phyloP scores from a whole-genome alignment of 64 coral and sea anemone genomes.

The Acropora tenuis region DNA sequence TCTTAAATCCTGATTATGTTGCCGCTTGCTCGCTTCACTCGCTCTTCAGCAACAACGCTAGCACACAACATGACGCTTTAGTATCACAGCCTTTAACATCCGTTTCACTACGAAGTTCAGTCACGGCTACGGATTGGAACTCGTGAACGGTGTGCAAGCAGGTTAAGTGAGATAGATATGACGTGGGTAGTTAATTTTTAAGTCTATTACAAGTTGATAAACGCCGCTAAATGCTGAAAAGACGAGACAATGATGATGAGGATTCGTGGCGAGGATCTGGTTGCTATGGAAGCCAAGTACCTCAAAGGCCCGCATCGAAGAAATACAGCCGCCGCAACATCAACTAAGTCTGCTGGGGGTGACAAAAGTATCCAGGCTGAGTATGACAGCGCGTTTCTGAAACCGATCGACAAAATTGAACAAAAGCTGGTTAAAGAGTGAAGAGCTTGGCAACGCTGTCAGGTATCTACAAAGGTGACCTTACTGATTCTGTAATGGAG shows the following conservation, averaged over 20 bases:
- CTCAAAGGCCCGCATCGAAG: constrained; percentile 11
- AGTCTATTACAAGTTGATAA: constrained; percentile 33
- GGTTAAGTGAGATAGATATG: constrained; percentile 17
- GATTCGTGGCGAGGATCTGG: constrained; percentile 26
- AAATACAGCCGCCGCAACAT: constrained; percentile 23
- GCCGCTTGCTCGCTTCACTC: too few species aligned
- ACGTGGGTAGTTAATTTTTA: constrained; percentile 3
- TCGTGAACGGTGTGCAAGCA: constrained; percentile 31
- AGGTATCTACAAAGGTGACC: background rate
- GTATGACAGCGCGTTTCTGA: constrained; percentile 31
- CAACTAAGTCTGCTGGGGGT: background rate
- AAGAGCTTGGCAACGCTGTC: constrained; percentile 39
- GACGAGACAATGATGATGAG: constrained; percentile 38
- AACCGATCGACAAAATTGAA: background rate
- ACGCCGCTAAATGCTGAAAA: constrained; percentile 5
- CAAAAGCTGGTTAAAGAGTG: constrained; percentile 32
- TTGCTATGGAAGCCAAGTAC: constrained; percentile 43
- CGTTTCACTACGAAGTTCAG: background rate
- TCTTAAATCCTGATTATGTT: too few species aligned
- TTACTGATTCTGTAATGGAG: constrained; percentile 41
- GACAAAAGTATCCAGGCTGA: background rate
- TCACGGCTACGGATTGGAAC: constrained; percentile 5
- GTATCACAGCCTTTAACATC: background rate
- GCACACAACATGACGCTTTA: constrained; percentile 24
- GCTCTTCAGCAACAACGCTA: background rate